Evolutionary conservation across 1,140 invertebrate species (phyloP), one percentile per base, ranked within the genome.

Genomic region (Drosophila truncata): DNA sequence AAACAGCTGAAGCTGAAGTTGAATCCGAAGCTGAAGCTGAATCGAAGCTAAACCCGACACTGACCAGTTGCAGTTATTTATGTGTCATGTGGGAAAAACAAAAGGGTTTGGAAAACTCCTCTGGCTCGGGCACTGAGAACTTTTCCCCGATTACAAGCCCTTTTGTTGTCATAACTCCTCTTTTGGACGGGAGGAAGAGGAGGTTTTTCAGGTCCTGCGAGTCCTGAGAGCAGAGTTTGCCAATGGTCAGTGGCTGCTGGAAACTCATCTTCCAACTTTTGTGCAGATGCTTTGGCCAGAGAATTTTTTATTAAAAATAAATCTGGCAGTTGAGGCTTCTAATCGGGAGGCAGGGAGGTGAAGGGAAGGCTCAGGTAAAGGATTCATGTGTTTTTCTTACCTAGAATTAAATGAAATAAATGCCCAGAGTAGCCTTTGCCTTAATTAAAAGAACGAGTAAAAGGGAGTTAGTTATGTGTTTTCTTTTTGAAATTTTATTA

Each of bases 1-100:
- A 37, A 49, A 49, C 66, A 55, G 59, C 76, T 72, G 77, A 65
- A 46, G 42, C 14, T 41, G 65, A 59, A 27, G 14, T 29, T n/a
- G 33, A 27, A 59, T 33, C 14, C 16, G 18, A 33, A 41, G 27
- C 18, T 20, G 16, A 49, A 49, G 23, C 29, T n/a, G 25, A 44
- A 58, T 58, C 23, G 18, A 27, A 49, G 52, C 49, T 39, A 39
- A 57, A 23, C 16, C 47, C 20, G 23, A 70, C 37, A 64, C 63
- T 72, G 62, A 77, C 44, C 54, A 78, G 63, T 60, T 58, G 63
- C 41, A 61, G 73, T 76, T 77, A 77, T 77, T 76, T 76, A 77
- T 77, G 74, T 69, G 72, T 66, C 74, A 77, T 77, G 60, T 77
- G 74, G 74, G 74, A 77, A 77, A 76, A 77, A 59, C 52, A 77